phyloP scores from a whole-genome alignment of 1,140 invertebrate species.

The Leptinotarsa lineolata region DNA sequence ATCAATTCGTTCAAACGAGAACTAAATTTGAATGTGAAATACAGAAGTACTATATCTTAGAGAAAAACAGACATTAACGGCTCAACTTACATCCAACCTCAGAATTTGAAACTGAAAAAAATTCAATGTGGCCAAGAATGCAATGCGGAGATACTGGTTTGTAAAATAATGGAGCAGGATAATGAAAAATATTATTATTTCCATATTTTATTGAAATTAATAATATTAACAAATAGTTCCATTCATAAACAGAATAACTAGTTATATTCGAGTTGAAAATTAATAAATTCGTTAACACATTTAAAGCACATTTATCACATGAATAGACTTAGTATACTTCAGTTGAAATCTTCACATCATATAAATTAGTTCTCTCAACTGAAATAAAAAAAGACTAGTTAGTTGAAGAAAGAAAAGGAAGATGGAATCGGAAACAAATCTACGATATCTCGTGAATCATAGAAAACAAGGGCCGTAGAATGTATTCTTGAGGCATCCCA shows the following conservation, averaged over 20 bases:
- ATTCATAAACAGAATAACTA: no score
- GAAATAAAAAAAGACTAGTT: constrained; percentile 24
- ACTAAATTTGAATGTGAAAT: no score
- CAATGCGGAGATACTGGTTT: neutral
- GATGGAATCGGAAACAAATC: neutral
- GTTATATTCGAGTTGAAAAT: neutral
- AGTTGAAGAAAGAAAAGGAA: neutral
- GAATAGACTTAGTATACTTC: neutral
- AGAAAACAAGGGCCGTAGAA: no score
- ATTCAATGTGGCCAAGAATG: no score
- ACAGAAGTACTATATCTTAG: no score
- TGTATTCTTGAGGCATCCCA: no score
- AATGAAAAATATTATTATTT: neutral
- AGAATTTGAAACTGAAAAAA: no score
- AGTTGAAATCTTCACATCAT: constrained; percentile 11
- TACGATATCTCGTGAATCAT: neutral
- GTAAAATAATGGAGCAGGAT: neutral
- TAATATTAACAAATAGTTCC: neutral
- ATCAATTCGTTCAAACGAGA: no score
- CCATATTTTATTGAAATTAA: neutral
- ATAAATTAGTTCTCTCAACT: constrained; percentile 38
- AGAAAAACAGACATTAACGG: no score
- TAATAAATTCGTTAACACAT: neutral
- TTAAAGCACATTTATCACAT: neutral
- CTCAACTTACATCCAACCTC: no score